phyloP scores from a whole-genome alignment of 2,113 vertebrate species.

The Ellobius talpinus region DNA sequence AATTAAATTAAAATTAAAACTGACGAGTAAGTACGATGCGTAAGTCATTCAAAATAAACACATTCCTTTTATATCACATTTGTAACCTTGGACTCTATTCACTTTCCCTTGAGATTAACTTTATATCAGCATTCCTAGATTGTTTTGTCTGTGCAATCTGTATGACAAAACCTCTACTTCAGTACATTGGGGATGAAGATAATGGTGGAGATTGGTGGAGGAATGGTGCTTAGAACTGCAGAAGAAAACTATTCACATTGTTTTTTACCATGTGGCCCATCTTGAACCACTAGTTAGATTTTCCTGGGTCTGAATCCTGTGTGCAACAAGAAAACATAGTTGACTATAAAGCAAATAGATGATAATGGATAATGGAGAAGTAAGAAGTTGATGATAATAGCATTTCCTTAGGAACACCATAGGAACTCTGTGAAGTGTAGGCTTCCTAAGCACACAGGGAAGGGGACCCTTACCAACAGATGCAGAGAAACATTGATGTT shows the following conservation, averaged over 20 bases:
- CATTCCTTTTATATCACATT: background rate
- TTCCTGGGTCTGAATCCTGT: background rate
- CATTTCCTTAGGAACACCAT: background rate
- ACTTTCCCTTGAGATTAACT: background rate
- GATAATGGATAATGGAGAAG: background rate
- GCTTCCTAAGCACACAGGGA: background rate
- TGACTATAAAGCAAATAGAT: background rate
- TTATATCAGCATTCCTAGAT: background rate
- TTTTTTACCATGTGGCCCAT: background rate
- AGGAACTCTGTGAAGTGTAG: background rate
- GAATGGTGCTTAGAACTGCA: background rate
- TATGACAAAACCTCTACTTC: background rate
- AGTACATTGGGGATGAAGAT: background rate
- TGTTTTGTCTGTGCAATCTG: background rate
- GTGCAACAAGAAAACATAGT: background rate
- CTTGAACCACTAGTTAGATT: background rate
- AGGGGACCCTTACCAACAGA: background rate
- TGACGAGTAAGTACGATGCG: background rate
- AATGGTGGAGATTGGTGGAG: background rate
- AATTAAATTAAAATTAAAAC: background rate
- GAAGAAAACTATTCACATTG: background rate
- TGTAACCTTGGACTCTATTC: background rate
- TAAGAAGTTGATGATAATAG: background rate
- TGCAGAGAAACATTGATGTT: too few species aligned
- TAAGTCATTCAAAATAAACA: constrained; percentile 39